Evolutionary conservation across 2,113 vertebrate genomes (phyloP).

Genomic region (Python bivittatus): DNA sequence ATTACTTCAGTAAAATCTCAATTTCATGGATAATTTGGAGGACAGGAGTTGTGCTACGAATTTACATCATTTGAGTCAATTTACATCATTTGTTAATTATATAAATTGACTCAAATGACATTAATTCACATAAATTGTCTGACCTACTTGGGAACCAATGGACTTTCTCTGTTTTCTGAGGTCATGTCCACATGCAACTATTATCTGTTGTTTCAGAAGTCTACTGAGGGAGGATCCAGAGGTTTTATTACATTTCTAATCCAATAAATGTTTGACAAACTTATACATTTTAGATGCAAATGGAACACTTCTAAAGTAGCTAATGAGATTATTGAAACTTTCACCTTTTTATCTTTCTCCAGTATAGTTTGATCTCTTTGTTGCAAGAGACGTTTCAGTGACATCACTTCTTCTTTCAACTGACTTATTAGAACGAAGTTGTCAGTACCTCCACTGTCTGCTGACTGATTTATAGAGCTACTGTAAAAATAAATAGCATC

Average conservation of each 20-base stretch:
- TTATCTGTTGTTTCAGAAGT: not conserved
- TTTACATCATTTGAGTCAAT: not conserved
- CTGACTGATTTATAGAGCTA: constrained; percentile 97
- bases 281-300: constrained; percentile 13
- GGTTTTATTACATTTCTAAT: not conserved
- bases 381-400: constrained; percentile 94
- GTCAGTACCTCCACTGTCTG: constrained; percentile 98
- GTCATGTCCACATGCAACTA: no score
- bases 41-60: no score
- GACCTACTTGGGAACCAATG: not conserved
- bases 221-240: not conserved
- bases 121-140: not conserved
- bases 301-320: constrained; percentile 26
- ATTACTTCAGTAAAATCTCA: no score
- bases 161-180: not conserved
- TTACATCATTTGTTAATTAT: not conserved
- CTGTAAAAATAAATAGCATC: constrained; percentile 73
- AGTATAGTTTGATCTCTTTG: constrained; percentile 97
- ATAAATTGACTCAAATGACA: not conserved
- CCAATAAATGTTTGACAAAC: not conserved
- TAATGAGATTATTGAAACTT: constrained; percentile 7
- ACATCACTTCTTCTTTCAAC: constrained; percentile 99
- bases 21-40: no score
- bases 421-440: constrained; percentile 99
- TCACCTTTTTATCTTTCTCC: constrained; percentile 97